These are phyloP conservation scores for Ceyx melanurus DNA, from an alignment of 2,113 vertebrate genomes.

Conservation along the genomic window DNA sequence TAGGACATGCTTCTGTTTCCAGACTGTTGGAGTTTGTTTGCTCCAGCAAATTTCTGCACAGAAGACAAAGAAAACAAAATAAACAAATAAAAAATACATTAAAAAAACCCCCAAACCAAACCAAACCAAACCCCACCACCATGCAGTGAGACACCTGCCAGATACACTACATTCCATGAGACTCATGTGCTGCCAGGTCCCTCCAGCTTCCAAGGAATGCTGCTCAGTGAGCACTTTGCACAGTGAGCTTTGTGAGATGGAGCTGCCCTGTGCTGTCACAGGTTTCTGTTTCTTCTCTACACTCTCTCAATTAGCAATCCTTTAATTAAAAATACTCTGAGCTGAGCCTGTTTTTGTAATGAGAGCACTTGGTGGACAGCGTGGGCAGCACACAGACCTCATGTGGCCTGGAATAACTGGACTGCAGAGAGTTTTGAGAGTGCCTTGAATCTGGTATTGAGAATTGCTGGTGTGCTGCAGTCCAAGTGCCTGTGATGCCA, in stretches of 20 bases:
- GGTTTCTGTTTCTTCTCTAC: background rate
- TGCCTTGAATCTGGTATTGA: background rate
- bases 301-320: background rate
- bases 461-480: background rate
- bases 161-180: background rate
- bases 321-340: background rate
- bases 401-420: background rate
- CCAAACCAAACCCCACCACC: background rate
- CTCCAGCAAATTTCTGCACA: slow-evolving; percentile 79
- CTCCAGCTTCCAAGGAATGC: background rate
- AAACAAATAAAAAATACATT: background rate
- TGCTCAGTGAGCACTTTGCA: background rate
- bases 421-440: background rate
- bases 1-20: slow-evolving; percentile 92
- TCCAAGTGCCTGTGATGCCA: background rate
- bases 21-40: slow-evolving; percentile 75
- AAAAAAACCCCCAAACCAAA: background rate
- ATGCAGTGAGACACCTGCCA: background rate
- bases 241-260: background rate
- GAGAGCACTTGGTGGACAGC: background rate
- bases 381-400: accelerated
- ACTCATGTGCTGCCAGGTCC: background rate
- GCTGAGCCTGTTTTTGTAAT: background rate
- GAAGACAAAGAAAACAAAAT: background rate
- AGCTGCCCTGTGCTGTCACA: background rate